Percentiles rank a stretch among this genome's conserved stretches.
phyloP scores from a whole-genome alignment of 2,888 invertebrate species.

The Asteroscopus sphinx region DNA sequence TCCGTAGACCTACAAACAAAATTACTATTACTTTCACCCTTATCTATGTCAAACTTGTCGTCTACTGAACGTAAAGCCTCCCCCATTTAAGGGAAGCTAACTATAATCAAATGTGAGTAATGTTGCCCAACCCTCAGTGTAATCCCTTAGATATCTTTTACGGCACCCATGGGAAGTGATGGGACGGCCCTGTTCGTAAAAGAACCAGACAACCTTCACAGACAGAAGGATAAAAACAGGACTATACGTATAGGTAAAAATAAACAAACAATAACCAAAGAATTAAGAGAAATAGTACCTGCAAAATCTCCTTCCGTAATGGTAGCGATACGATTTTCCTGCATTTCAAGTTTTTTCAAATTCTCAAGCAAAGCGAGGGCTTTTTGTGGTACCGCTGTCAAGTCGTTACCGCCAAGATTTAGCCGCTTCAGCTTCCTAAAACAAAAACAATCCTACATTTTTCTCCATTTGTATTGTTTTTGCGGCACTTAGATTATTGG shows the following conservation, averaged over 20 bases:
- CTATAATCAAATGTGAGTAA: slow-evolving; percentile 36
- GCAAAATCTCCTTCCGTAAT: slow-evolving; percentile 96
- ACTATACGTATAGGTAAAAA: not conserved
- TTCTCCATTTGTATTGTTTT: slow-evolving; percentile 5
- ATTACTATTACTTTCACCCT: not conserved
- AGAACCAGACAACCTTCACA: not conserved
- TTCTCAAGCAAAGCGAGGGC: slow-evolving; percentile 94
- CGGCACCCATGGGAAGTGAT: slow-evolving; percentile 42
- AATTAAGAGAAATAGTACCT: slow-evolving; percentile 86
- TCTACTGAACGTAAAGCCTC: slow-evolving; percentile 3
- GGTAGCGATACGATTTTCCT: slow-evolving; percentile 94
- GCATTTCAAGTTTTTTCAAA: slow-evolving; percentile 96
- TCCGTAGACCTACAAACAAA: slow-evolving; percentile 91
- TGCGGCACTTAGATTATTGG: slow-evolving; percentile 1
- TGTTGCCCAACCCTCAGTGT: slow-evolving; percentile 22
- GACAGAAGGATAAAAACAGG: slow-evolving; percentile 3
- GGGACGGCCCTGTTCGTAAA: slow-evolving; percentile 7
- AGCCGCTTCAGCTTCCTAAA: slow-evolving; percentile 94
- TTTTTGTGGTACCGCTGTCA: slow-evolving; percentile 94
- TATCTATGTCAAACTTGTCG: not conserved
- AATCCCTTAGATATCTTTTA: slow-evolving; percentile 27
- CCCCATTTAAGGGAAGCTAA: slow-evolving; percentile 2
- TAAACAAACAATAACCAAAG: not conserved
- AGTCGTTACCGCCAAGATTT: slow-evolving; percentile 95
- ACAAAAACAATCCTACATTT: slow-evolving; percentile 36